Evolutionary conservation across 2,113 vertebrate genomes (phyloP).

Genomic region (Etheostoma spectabile): DNA sequence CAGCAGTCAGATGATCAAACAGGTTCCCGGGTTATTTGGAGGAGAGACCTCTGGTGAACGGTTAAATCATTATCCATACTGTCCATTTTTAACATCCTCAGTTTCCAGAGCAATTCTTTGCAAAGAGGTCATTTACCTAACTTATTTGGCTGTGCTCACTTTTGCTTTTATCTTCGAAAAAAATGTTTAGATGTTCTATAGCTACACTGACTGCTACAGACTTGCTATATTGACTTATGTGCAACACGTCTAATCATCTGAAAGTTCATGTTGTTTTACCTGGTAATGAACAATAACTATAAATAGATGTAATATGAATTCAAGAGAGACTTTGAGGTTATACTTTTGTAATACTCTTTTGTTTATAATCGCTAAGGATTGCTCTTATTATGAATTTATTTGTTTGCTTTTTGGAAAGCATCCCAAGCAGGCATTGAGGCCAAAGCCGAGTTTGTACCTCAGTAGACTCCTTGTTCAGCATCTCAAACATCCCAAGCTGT

Average conservation of each 20-base stretch:
- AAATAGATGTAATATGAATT: conserved; percentile 13
- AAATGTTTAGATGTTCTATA: not conserved
- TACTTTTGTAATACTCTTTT: conserved; percentile 20
- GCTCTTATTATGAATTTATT: conserved; percentile 29
- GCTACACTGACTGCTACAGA: too few relatives aligned
- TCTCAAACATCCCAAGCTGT: conserved; percentile 16
- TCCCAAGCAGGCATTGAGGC: conserved; percentile 1
- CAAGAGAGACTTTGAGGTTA: conserved; percentile 14
- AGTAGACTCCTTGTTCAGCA: conserved; percentile 19
- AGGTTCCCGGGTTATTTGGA: not conserved
- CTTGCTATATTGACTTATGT: not conserved
- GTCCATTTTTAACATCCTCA: not conserved
- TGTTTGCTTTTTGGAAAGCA: conserved; percentile 35
- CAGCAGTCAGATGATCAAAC: not conserved
- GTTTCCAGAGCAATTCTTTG: not conserved
- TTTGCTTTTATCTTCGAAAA: not conserved
- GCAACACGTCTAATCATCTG: not conserved
- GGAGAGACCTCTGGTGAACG: not conserved
- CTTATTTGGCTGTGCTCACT: not conserved
- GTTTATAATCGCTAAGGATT: conserved; percentile 8
- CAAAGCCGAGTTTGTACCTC: conserved; percentile 44
- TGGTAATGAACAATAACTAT: not conserved
- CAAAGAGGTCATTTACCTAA: not conserved
- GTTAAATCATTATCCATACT: not conserved
- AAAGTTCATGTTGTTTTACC: not conserved